phyloP scores from a whole-genome alignment of 2,888 invertebrate species.

The Mactromeris polynyma region DNA sequence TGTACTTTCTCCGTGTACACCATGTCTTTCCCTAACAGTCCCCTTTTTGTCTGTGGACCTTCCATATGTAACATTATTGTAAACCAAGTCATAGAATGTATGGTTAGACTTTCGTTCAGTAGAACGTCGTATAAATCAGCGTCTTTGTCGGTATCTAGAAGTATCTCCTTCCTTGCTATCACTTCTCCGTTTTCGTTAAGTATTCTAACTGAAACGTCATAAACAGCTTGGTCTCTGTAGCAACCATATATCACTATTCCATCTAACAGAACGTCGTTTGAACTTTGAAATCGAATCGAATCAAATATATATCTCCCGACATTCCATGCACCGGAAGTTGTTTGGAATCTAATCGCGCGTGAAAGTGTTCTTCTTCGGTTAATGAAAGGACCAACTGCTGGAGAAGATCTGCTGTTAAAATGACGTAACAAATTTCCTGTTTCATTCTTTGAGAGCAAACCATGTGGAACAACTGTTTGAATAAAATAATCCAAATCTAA shows the following conservation, averaged over 20 bases:
- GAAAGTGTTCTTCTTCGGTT: conserved; percentile 54
- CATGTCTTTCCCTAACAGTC: conserved; percentile 54
- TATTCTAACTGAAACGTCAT: conserved; percentile 45
- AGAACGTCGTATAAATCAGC: conserved; percentile 53
- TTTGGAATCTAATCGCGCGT: conserved; percentile 55
- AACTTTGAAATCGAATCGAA: conserved; percentile 60
- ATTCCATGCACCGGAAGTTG: conserved; percentile 55
- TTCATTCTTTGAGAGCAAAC: conserved; percentile 63
- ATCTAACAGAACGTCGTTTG: conserved; percentile 51
- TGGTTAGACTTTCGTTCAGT: conserved; percentile 39
- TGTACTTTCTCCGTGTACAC: conserved; percentile 64
- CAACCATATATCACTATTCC: conserved; percentile 59
- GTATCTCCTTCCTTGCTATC: conserved; percentile 17
- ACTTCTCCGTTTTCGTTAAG: conserved; percentile 33
- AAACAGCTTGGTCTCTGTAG: conserved; percentile 35
- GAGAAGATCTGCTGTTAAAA: conserved; percentile 56
- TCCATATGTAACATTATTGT: conserved; percentile 52
- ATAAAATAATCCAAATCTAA: conserved; percentile 72
- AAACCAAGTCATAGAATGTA: conserved; percentile 58
- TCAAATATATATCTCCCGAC: conserved; percentile 55
- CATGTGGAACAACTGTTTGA: conserved; percentile 58
- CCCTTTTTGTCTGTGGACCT: conserved; percentile 61
- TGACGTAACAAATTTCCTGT: conserved; percentile 53
- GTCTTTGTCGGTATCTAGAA: conserved; percentile 37
- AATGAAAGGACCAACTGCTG: conserved; percentile 54